Evolutionary conservation across 1,140 invertebrate species (phyloP).

Genomic region (Sitobion miscanthi): DNA sequence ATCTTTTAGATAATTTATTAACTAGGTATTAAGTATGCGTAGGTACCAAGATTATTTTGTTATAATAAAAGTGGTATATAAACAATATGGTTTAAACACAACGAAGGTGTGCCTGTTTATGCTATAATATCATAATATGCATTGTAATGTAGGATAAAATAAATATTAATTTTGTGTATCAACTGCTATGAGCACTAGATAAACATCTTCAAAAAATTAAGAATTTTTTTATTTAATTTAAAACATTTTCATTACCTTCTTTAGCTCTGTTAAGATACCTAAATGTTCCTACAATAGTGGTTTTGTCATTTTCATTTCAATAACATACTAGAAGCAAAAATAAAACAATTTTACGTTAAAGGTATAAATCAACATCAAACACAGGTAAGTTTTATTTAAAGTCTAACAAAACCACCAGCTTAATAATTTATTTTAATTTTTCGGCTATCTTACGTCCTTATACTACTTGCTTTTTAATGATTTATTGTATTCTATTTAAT

Average conservation of each 20-base stretch:
- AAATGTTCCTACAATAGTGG: background rate
- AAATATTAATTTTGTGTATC: background rate
- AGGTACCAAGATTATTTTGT: background rate
- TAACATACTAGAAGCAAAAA: too few species aligned
- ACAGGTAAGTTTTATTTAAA: background rate
- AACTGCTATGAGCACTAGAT: background rate
- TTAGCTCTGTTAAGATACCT: background rate
- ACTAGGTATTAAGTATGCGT: background rate
- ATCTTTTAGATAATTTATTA: constrained; percentile 10
- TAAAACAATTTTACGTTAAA: background rate
- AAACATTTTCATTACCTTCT: background rate
- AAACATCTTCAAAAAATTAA: background rate
- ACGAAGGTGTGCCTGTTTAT: background rate
- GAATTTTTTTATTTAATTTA: background rate
- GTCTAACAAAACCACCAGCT: background rate
- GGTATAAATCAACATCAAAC: background rate
- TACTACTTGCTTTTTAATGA: background rate
- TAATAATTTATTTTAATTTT: background rate
- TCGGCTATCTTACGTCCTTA: background rate
- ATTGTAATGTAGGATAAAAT: background rate
- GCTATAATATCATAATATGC: background rate
- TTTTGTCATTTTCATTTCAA: background rate
- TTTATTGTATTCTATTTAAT: background rate
- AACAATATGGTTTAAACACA: background rate
- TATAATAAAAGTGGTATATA: background rate